phyloP scores from a whole-genome alignment of 2,888 invertebrate species.

The Cecidostiba fungosa region DNA sequence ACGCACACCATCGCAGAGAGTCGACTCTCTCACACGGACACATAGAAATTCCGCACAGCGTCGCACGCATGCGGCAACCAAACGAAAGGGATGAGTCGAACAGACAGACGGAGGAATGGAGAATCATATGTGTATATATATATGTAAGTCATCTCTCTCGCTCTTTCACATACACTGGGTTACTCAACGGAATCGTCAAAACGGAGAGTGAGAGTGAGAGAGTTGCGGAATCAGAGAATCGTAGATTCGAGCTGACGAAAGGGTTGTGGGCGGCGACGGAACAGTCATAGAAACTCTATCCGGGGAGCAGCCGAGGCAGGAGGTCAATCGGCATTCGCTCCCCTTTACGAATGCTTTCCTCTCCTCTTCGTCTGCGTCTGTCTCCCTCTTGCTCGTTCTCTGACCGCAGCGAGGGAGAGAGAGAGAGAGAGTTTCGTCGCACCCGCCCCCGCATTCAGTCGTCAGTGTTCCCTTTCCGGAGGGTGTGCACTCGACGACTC shows the following conservation, averaged over 20 bases:
- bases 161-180: background rate
- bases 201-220: background rate
- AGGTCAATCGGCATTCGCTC: constrained; percentile 76
- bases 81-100: background rate
- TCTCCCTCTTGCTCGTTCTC: background rate
- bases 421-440: constrained; percentile 6
- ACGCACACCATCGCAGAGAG: background rate
- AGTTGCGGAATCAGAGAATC: constrained; percentile 57
- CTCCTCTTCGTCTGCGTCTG: constrained; percentile 15
- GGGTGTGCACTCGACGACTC: constrained; percentile 34
- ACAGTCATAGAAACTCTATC: constrained; percentile 79
- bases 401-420: constrained; percentile 4
- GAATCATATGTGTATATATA: background rate
- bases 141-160: background rate
- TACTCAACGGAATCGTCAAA: background rate
- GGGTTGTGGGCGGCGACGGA: constrained; percentile 77
- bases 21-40: background rate
- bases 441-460: constrained; percentile 1
- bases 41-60: background rate
- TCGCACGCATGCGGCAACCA: background rate
- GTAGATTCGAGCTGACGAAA: constrained; percentile 68
- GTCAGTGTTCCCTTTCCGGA: constrained; percentile 15
- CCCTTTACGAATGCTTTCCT: constrained; percentile 65
- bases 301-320: constrained; percentile 72
- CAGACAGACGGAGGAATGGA: background rate